Evolutionary conservation across 2,888 invertebrate genomes (phyloP).

Genomic region (Lochmaea capreae): DNA sequence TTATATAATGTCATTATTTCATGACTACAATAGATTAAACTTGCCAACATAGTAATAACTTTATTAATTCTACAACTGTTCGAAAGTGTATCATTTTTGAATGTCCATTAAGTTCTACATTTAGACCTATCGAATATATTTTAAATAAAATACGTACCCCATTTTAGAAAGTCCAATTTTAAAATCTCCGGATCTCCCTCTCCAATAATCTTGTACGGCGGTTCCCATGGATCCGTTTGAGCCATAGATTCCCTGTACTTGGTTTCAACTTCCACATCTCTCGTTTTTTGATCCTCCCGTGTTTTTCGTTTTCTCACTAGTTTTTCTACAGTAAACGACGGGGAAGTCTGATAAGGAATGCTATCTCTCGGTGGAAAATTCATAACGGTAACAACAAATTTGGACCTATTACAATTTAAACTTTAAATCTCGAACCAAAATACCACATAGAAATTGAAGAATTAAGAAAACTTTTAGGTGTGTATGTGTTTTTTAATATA

Average conservation of each 20-base stretch:
- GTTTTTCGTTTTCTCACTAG: constrained; percentile 32
- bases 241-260: constrained; percentile 79
- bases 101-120: too few species aligned
- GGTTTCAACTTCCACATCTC: constrained; percentile 70
- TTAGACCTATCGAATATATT: not conserved
- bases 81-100: too few species aligned
- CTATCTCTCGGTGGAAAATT: constrained; percentile 50
- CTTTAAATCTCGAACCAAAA: too few species aligned
- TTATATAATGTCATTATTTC: too few species aligned
- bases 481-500: too few species aligned
- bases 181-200: constrained; percentile 74
- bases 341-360: constrained; percentile 49
- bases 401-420: constrained; percentile 45
- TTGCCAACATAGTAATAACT: not conserved
- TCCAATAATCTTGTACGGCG: constrained; percentile 68
- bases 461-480: too few species aligned
- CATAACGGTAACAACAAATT: constrained; percentile 50
- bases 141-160: constrained; percentile 54
- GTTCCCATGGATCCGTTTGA: constrained; percentile 84
- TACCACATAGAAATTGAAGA: constrained; percentile 37
- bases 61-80: too few species aligned
- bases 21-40: not conserved
- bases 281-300: constrained; percentile 43
- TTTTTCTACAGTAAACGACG: constrained; percentile 50
- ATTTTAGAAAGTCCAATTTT: constrained; percentile 68